Conservation (phyloP, 53 echinoderm and acorn worm genomes). For the Echinometra lucunter region DNA sequence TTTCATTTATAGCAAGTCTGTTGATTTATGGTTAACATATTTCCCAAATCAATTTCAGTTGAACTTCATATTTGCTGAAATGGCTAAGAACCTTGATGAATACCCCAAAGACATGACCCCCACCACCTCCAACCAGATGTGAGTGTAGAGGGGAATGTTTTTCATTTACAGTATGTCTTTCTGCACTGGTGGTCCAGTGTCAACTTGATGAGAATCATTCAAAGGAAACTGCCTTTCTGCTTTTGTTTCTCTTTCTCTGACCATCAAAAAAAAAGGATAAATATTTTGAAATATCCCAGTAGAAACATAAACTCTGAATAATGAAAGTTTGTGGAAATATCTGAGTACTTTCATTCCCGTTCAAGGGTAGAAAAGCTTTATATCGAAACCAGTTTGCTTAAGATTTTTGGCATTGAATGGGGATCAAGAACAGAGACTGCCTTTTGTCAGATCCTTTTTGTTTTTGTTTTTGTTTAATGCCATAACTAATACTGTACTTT, state of each 20-base stretch:
- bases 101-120: slow-evolving; percentile 1
- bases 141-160: neutral
- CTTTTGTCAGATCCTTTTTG: neutral
- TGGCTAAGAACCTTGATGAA: neutral
- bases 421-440: slow-evolving; percentile 22
- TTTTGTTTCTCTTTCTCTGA: neutral
- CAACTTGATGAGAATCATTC: neutral
- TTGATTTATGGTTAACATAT: neutral
- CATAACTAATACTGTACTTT: neutral
- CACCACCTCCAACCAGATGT: slow-evolving; percentile 36
- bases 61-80: neutral
- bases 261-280: neutral
- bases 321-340: slow-evolving; percentile 7
- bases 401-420: neutral
- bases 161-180: neutral
- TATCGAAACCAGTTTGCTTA: slow-evolving; percentile 33
- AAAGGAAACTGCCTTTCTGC: neutral
- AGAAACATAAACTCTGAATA: neutral
- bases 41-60: neutral
- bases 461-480: too few species aligned
- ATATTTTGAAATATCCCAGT: neutral
- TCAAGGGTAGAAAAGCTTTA: slow-evolving; percentile 6
- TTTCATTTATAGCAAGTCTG: neutral
- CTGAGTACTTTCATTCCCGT: neutral
- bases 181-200: slow-evolving; percentile 33